Conservation (phyloP, 1,140 invertebrate genomes). For the Bombyx mandarina region DNA sequence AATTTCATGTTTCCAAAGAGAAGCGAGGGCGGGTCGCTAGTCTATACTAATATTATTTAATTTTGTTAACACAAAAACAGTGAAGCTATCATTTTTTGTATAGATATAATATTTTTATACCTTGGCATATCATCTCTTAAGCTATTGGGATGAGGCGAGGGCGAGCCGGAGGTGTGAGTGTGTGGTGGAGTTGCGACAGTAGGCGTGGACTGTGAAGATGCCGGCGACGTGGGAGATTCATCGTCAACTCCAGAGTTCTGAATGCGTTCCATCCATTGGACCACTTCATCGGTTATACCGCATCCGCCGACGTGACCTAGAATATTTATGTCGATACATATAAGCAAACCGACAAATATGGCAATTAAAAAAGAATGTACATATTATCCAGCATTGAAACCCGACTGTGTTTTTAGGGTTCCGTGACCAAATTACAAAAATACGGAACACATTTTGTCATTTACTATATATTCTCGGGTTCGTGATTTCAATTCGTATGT, state of each 20-base stretch:
- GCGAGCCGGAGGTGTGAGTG: constrained; percentile 28
- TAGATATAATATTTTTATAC: constrained; percentile 20
- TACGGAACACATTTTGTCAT: too few relatives aligned
- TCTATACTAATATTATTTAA: too few relatives aligned
- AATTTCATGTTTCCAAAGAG: too few relatives aligned
- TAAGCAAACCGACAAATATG: neutral
- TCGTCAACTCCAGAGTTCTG: constrained; percentile 87
- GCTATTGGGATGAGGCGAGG: constrained; percentile 53
- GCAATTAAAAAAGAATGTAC: too few relatives aligned
- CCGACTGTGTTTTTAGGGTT: too few relatives aligned
- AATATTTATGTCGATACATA: constrained; percentile 9
- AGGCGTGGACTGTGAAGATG: constrained; percentile 22
- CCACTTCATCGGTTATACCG: constrained; percentile 87
- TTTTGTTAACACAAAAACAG: too few relatives aligned
- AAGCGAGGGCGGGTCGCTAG: too few relatives aligned
- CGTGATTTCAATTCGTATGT: too few relatives aligned
- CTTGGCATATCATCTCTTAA: constrained; percentile 57
- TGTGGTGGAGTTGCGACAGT: constrained; percentile 14
- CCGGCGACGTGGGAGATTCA: constrained; percentile 53
- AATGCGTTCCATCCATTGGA: constrained; percentile 92
- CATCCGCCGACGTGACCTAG: constrained; percentile 86
- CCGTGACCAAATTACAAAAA: too few relatives aligned
- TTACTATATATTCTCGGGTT: too few relatives aligned
- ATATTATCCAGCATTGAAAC: too few relatives aligned
- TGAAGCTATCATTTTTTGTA: too few relatives aligned